These are phyloP conservation scores for Merluccius polli DNA, from an alignment of 2,797 vertebrate species.

Conservation along the genomic window DNA sequence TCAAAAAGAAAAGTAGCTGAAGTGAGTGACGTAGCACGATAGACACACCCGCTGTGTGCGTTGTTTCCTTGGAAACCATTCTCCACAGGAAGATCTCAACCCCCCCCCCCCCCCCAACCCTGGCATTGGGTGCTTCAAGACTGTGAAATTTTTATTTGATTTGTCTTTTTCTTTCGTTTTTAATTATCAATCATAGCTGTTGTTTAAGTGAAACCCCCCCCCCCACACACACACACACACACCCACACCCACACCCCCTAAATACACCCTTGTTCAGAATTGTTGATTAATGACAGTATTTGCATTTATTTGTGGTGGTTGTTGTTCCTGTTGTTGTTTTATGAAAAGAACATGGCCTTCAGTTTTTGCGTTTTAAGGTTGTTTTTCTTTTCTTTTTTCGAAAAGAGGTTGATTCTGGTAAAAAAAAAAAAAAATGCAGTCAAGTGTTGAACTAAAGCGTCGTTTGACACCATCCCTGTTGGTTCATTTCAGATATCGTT, in stretches of 20 bases:
- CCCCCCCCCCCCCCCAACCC: background rate
- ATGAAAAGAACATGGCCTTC: conserved; percentile 35
- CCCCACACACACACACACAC: conserved; percentile 9
- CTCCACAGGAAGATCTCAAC: background rate
- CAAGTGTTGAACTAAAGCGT: background rate
- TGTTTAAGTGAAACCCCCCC: conserved; percentile 25
- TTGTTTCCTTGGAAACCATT: background rate
- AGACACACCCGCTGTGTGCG: conserved; percentile 3
- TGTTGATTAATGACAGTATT: conserved; percentile 70
- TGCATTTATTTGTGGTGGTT: conserved; percentile 45
- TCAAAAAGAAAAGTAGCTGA: background rate
- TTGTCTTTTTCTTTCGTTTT: conserved; percentile 44
- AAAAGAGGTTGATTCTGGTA: conserved; percentile 4
- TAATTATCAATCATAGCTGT: conserved; percentile 52
- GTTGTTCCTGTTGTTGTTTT: conserved; percentile 32
- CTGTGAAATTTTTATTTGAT: conserved; percentile 73
- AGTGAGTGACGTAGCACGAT: background rate
- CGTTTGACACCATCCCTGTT: background rate
- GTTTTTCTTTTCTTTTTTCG: background rate
- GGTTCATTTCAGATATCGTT: conserved; percentile 23
- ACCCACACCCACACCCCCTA: background rate
- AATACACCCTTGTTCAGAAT: conserved; percentile 26
- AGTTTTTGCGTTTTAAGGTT: conserved; percentile 15
- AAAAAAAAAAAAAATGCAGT: background rate
- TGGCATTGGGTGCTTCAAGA: conserved; percentile 60